Base-by-base conservation (phyloP, 2,113 vertebrate genomes). In the Hystrix brachyura region DNA sequence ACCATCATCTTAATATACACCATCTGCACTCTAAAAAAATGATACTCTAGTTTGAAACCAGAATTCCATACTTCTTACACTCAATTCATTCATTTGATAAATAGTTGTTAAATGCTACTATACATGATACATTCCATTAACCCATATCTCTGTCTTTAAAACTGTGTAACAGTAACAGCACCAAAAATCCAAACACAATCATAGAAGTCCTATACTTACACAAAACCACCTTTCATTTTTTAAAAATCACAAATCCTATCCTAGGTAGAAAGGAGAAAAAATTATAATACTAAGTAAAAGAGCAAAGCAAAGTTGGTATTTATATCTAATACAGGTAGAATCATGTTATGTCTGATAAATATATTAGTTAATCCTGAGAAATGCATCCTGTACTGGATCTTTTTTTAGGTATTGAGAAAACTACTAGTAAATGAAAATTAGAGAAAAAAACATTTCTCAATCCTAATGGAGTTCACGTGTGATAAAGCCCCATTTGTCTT, bases 381-480 rank as follows among this genome's bases (percentile, higher is more conserved):
- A 62, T 29, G 18, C 3, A 81, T 78, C 23, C 2, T 82, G 0
- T 64, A 27, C 1, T 17, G 48, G n/a, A 1, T 3, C 6, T 9
- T 55, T 96, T 96, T 89, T 21, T 59, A 65, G 17, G 27, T 78
- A 9, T 19, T 89, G 25, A 94, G 12, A 7, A 64, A 88, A 48
- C 5, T 18, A 4, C 7, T 71, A 79, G 32, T 46, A 79, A 83
- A 69, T 19, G 15, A 94, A 95, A 89, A 87, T 72, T 38, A 93
- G 8, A 90, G 13, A 57, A 43, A 43, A 69, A 27, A 8, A 34
- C 34, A 5, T 55, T 10, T 8, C 1, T 5, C 10, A 93, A 15
- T 59, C 3, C 2, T 86, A 38, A 51, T 32, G 17, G 34, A 72
- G 4, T 3, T 76, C 38, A 94, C 2, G 15, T 51, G 82, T 81